Percentiles rank a stretch among this genome's conserved stretches.
phyloP scores from a whole-genome alignment of 2,888 invertebrate species.

The Agonopterix arenella region DNA sequence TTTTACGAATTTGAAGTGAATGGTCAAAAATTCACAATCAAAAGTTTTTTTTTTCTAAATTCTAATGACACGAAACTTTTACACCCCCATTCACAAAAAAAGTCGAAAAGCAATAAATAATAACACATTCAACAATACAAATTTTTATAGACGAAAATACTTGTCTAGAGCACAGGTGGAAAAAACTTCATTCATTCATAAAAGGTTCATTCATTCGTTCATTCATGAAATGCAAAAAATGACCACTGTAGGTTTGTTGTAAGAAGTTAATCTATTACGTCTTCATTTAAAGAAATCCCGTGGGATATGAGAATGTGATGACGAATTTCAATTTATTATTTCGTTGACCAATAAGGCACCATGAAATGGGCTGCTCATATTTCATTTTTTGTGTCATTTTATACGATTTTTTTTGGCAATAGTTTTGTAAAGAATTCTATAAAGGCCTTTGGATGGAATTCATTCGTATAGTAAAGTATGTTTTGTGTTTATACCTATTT shows the following conservation, averaged over 20 bases:
- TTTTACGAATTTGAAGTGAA: constrained; percentile 19
- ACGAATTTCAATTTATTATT: constrained; percentile 43
- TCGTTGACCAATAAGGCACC: constrained; percentile 21
- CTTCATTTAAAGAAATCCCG: constrained; percentile 59
- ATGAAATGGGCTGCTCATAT: constrained; percentile 21
- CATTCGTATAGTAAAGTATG: no score
- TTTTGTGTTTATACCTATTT: no score
- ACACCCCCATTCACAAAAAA: constrained; percentile 28
- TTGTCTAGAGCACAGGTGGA: constrained; percentile 47
- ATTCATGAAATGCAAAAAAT: constrained; percentile 43
- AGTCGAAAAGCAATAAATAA: constrained; percentile 54
- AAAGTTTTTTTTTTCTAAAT: constrained; percentile 5
- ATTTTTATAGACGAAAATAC: constrained; percentile 57
- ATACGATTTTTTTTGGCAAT: background rate
- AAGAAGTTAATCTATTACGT: constrained; percentile 50
- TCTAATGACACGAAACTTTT: constrained; percentile 6
- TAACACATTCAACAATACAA: constrained; percentile 61
- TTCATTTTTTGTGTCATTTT: constrained; percentile 13
- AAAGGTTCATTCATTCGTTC: constrained; percentile 40
- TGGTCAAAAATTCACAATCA: constrained; percentile 14
- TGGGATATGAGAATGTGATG: constrained; percentile 51
- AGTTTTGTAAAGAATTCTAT: no score
- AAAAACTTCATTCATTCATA: constrained; percentile 39
- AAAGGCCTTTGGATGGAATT: background rate
- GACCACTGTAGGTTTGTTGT: constrained; percentile 32